Conservation (phyloP, 53 echinoderm and acorn worm species). For the Crossaster papposus region DNA sequence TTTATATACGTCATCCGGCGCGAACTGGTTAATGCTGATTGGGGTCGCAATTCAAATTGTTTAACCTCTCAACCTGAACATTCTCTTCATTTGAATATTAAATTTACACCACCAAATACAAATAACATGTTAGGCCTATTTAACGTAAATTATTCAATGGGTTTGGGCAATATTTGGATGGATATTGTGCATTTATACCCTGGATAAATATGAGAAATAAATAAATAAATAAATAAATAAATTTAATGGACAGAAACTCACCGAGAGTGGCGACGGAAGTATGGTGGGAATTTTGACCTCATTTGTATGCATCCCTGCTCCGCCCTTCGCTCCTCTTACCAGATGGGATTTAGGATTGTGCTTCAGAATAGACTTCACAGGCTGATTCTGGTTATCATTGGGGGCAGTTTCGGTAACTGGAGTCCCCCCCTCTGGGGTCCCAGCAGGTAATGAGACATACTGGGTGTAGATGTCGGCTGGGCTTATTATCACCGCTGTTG, state of each 20-base stretch:
- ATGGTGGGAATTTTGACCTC: constrained; percentile 20
- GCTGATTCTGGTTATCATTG: constrained; percentile 5
- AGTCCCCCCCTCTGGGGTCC: constrained; percentile 32
- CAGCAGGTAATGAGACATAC: constrained; percentile 28
- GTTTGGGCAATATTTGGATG: too few species aligned
- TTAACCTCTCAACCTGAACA: too few species aligned
- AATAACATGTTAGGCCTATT: too few species aligned
- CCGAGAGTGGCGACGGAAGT: constrained; percentile 45
- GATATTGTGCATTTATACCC: too few species aligned
- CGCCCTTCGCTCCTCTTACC: background rate
- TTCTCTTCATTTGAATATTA: too few species aligned
- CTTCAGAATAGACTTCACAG: constrained; percentile 61
- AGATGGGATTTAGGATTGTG: background rate
- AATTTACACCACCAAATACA: too few species aligned
- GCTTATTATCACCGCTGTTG: constrained; percentile 35
- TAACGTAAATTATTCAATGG: too few species aligned
- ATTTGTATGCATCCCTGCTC: constrained; percentile 8
- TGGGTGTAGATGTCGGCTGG: constrained; percentile 72
- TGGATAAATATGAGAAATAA: too few species aligned
- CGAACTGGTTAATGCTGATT: too few species aligned
- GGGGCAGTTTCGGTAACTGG: background rate
- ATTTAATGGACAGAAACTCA: background rate
- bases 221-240: too few species aligned
- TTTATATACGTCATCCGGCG: too few species aligned
- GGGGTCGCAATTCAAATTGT: too few species aligned